A percentile compares a stretch with the other conserved stretches of the same genome.
Evolutionary conservation across 2,113 vertebrate species (phyloP).

Genomic region (Ptilorrhoa leucosticta): DNA sequence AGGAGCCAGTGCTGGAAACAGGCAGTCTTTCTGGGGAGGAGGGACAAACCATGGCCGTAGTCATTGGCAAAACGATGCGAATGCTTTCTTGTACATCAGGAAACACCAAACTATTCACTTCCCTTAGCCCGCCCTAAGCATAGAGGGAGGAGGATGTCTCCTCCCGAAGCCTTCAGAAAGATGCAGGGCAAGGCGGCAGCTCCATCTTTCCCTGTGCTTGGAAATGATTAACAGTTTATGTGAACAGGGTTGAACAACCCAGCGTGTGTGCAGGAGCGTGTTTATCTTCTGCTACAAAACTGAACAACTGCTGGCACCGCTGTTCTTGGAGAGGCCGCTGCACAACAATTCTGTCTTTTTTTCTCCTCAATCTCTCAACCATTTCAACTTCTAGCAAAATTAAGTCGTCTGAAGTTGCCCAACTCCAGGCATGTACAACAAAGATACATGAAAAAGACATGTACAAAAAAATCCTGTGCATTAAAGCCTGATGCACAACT

Average conservation of each 20-base stretch:
- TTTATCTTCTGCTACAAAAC: neutral
- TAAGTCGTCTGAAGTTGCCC: neutral
- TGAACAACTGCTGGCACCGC: neutral
- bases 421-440: neutral
- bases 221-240: neutral
- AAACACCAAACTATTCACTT: neutral
- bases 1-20: neutral
- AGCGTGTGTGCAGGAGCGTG: neutral
- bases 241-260: neutral
- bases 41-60: neutral
- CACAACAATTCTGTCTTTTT: neutral
- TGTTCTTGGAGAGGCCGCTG: neutral
- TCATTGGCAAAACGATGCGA: rapidly evolving
- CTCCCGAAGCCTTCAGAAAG: neutral
- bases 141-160: neutral
- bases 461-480: neutral
- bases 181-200: neutral
- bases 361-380: neutral
- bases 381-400: neutral
- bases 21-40: neutral
- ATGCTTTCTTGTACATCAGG: neutral
- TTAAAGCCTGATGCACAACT: neutral
- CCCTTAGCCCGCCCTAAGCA: neutral
- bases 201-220: neutral
- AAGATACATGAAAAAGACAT: neutral